phyloP scores from a whole-genome alignment of 2,888 invertebrate genomes.

The Leptinotarsa tumamoca region DNA sequence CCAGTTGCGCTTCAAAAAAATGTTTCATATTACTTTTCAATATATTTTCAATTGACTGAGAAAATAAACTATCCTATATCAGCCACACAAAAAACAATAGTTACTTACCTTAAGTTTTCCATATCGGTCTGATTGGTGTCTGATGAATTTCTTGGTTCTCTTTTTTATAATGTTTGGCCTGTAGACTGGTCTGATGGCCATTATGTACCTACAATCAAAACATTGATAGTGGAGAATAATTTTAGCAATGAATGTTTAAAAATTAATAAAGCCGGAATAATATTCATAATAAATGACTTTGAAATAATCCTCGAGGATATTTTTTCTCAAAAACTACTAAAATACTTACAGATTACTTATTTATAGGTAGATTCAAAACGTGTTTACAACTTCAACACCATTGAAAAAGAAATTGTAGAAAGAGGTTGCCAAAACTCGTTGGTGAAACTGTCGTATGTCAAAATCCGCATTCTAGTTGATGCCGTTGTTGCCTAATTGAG shows the following conservation, averaged over 20 bases:
- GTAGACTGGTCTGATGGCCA: conserved; percentile 91
- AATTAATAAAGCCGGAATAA: background rate
- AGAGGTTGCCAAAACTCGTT: background rate
- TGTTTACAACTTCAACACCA: conserved; percentile 22
- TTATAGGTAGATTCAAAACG: conserved; percentile 47
- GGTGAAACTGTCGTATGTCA: background rate
- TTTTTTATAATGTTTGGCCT: conserved; percentile 95
- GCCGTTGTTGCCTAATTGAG: background rate
- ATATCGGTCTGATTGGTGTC: conserved; percentile 99
- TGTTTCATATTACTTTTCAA: background rate
- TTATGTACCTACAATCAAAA: conserved; percentile 68
- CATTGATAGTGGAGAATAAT: background rate
- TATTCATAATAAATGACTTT: background rate
- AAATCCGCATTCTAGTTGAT: background rate
- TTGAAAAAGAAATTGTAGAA: background rate
- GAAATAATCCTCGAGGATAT: background rate
- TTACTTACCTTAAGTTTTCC: conserved; percentile 86
- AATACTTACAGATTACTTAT: conserved; percentile 55
- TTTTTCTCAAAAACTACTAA: conserved; percentile 3
- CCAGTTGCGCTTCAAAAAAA: conserved; percentile 86
- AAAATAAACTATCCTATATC: background rate
- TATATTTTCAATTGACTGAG: background rate
- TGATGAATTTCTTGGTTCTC: conserved; percentile 97
- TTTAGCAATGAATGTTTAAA: background rate
- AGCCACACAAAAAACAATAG: conserved; percentile 33